Conservation (phyloP, 2,797 vertebrate species). For the Clarias platycephalus region DNA sequence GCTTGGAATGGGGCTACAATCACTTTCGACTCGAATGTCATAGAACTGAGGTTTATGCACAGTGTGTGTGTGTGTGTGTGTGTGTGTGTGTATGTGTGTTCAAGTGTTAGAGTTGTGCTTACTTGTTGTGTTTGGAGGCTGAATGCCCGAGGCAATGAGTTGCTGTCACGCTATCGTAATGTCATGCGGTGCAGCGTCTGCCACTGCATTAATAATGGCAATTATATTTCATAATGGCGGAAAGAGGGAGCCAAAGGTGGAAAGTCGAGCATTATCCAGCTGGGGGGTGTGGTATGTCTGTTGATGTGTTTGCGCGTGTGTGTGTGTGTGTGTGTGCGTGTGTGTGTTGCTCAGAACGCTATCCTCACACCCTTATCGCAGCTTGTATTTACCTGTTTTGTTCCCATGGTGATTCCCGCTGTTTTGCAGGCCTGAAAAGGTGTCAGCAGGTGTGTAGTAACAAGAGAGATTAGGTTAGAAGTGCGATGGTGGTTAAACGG, state of each 20-base stretch:
- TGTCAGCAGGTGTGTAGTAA: slow-evolving; percentile 60
- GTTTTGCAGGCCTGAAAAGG: slow-evolving; percentile 47
- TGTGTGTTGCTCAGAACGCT: slow-evolving; percentile 29
- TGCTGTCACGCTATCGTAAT: slow-evolving; percentile 69
- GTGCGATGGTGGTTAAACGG: neutral
- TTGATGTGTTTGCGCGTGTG: neutral
- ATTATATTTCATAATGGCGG: slow-evolving; percentile 61
- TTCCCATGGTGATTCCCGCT: slow-evolving; percentile 65
- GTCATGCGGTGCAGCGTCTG: slow-evolving; percentile 42
- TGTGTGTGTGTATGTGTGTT: slow-evolving; percentile 16
- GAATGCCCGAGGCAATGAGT: neutral
- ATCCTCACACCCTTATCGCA: slow-evolving; percentile 57
- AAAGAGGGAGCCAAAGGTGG: slow-evolving; percentile 13
- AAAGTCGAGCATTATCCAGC: slow-evolving; percentile 64
- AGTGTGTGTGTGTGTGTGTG: slow-evolving; percentile 20
- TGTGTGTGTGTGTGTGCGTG: slow-evolving; percentile 37
- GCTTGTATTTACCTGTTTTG: slow-evolving; percentile 74
- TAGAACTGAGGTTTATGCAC: neutral
- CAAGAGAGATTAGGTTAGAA: neutral
- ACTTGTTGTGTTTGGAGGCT: slow-evolving; percentile 7
- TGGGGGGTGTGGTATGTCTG: slow-evolving; percentile 63
- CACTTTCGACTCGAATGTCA: neutral
- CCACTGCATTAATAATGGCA: slow-evolving; percentile 66
- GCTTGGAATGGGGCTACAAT: slow-evolving; percentile 20
- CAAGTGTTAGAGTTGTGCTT: slow-evolving; percentile 6